Evolutionary conservation across 23 tunicate genomes (phyloP), one percentile per base, ranked within the genome.

Genomic region (Styela clava): DNA sequence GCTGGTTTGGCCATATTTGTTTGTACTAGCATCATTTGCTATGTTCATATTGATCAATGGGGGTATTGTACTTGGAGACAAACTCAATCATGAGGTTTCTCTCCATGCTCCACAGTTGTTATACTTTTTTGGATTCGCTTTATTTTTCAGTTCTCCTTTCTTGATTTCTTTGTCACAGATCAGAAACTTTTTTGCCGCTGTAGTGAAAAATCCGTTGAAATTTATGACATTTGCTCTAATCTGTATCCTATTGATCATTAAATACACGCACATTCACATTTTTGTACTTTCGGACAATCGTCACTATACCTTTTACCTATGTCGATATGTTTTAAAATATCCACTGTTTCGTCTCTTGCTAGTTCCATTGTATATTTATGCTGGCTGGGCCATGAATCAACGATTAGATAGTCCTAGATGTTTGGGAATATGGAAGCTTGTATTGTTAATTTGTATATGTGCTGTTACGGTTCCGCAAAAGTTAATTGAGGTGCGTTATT

Each of bases 251-350:
- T 73, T 33, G 2, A 26, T 87, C 18, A 22, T 62, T 1, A 52
- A 69, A 30, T 76, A 77, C 74, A 80, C 88, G 1, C 62, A 85
- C 63, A 85, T 83, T 9, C 98, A 93, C 65, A 82, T 77, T 32
- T 93, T 89, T 74, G 61, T 93, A 56, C 88, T 93, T 18, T 93
- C 98, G 36, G 98, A 93, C 82, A 93, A 93, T 35, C 83, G 98
- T 1, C 98, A 93, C 52, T 93, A 87, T 52, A 91, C 81, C 16
- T 93, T 93, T 56, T 93, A 88, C 67, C 25, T 88, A 7, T 88
- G 93, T 86, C 74, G 87, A 34, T 82, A 69, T 76, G 21, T 93
- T 5, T 70, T 93, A 0, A 82, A 86, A 16, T 68, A 85, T 20
- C 30, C 56, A 33, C 28, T 93, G 26, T 3, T 87, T 18, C 85